A percentile compares a stretch with the other conserved stretches of the same genome.
phyloP scores from a whole-genome alignment of 2,888 invertebrate genomes.

The Temnothorax rugatulus region DNA sequence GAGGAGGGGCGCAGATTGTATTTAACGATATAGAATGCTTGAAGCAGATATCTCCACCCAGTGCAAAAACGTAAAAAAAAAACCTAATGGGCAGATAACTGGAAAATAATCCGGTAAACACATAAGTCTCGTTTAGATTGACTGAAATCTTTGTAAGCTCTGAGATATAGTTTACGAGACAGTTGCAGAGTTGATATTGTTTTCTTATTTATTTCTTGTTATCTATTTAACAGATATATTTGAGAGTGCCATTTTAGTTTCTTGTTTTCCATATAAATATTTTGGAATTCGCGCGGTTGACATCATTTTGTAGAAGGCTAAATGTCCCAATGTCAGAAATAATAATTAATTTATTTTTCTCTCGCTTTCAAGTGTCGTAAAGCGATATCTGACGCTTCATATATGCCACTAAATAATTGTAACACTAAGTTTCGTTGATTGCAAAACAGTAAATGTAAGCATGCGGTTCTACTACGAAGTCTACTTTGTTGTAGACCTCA shows the following conservation, averaged over 20 bases:
- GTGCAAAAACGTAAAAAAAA: slow-evolving; percentile 71
- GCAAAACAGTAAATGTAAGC: background rate
- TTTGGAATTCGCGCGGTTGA: background rate
- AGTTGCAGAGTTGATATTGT: background rate
- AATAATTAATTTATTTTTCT: slow-evolving; percentile 23
- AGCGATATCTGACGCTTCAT: background rate
- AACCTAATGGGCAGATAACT: slow-evolving; percentile 69
- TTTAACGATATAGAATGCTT: slow-evolving; percentile 97
- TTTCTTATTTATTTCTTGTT: slow-evolving; percentile 24
- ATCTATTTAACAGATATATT: slow-evolving; percentile 30
- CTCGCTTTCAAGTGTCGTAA: background rate
- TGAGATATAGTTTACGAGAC: background rate
- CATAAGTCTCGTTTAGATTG: background rate
- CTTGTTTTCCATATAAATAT: background rate
- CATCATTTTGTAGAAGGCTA: background rate
- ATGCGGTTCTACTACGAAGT: background rate
- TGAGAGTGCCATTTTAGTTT: background rate
- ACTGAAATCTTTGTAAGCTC: background rate
- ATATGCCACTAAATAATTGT: background rate
- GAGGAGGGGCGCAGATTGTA: slow-evolving; percentile 97
- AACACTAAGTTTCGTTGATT: background rate
- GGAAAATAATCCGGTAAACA: slow-evolving; percentile 33
- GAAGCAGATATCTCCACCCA: slow-evolving; percentile 92
- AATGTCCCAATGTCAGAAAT: background rate
- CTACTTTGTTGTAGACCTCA: background rate